Conservation (phyloP, 2,113 vertebrate species). For the Asarcornis scutulata region DNA sequence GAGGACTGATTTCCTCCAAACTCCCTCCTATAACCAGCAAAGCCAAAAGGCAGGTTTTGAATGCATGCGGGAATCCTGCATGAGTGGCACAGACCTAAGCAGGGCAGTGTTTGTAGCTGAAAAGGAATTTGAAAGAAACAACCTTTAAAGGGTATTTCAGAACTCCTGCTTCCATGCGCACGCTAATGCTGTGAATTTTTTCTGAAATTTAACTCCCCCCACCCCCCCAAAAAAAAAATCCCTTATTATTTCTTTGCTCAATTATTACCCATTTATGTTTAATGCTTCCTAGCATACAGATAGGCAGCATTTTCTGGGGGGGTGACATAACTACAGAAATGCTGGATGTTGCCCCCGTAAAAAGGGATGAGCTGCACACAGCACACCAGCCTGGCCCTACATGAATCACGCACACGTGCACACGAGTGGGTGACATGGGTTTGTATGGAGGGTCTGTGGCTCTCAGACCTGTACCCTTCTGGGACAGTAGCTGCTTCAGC, state of each 20-base stretch:
- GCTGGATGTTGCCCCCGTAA: not conserved
- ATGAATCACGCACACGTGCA: not conserved
- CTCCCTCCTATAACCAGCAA: slow-evolving; percentile 30
- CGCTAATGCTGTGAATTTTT: not conserved
- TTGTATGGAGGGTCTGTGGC: not conserved
- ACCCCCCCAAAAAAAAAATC: not conserved
- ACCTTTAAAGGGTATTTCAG: slow-evolving; percentile 19
- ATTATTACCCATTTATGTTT: not conserved
- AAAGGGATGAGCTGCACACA: not conserved
- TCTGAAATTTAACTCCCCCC: not conserved
- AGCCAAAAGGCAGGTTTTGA: slow-evolving; percentile 40
- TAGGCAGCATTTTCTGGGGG: not conserved
- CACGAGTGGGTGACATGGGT: accelerated
- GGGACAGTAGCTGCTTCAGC: not conserved
- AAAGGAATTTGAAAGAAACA: slow-evolving; percentile 28
- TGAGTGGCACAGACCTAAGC: slow-evolving; percentile 37
- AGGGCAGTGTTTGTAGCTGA: slow-evolving; percentile 7
- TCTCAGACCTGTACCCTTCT: not conserved
- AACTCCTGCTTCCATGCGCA: not conserved
- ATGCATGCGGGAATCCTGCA: not conserved
- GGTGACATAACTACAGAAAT: not conserved
- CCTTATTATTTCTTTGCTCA: not conserved
- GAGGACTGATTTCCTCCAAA: slow-evolving; percentile 23
- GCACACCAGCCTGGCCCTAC: not conserved
- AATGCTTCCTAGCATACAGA: not conserved